Evolutionary conservation across 2,888 invertebrate genomes (phyloP).

Genomic region (Schizotus pectinicornis): DNA sequence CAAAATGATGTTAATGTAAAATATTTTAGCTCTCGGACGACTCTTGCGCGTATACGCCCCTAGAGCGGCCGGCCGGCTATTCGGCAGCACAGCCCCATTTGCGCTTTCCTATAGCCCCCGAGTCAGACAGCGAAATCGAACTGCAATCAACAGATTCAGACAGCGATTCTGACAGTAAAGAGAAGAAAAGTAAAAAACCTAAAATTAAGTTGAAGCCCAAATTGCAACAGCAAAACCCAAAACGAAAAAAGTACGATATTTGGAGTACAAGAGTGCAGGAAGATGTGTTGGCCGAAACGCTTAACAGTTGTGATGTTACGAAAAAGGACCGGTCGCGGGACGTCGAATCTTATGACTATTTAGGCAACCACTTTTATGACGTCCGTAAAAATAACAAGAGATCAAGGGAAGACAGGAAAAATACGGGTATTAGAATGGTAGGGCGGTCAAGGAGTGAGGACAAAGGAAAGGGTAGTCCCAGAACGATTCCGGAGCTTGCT

Average conservation of each 20-base stretch:
- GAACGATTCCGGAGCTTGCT: slow-evolving; percentile 66
- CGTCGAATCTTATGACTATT: slow-evolving; percentile 81
- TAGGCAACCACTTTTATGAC: slow-evolving; percentile 63
- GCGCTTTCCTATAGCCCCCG: slow-evolving; percentile 42
- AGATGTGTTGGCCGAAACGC: slow-evolving; percentile 78
- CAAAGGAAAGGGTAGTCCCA: slow-evolving; percentile 62
- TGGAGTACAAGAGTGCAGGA: slow-evolving; percentile 79
- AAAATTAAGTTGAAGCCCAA: slow-evolving; percentile 60
- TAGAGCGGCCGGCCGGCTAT: slow-evolving; percentile 63
- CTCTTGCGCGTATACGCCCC: slow-evolving; percentile 64
- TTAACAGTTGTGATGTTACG: slow-evolving; percentile 79
- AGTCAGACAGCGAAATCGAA: slow-evolving; percentile 62
- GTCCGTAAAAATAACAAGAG: slow-evolving; percentile 62
- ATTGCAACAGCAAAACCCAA: slow-evolving; percentile 52
- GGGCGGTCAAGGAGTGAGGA: slow-evolving; percentile 52
- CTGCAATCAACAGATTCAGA: slow-evolving; percentile 58
- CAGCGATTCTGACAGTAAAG: slow-evolving; percentile 63
- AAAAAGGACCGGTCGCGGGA: slow-evolving; percentile 68
- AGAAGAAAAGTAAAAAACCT: slow-evolving; percentile 62
- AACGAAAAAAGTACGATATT: slow-evolving; percentile 76
- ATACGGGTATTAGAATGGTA: slow-evolving; percentile 64
- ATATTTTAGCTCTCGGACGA: slow-evolving; percentile 49
- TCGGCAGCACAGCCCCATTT: slow-evolving; percentile 39
- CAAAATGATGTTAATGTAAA: neutral
- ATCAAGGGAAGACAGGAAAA: slow-evolving; percentile 64